Evolutionary conservation across 2,888 invertebrate genomes (phyloP).

Genomic region (Lasioglossum vierecki): DNA sequence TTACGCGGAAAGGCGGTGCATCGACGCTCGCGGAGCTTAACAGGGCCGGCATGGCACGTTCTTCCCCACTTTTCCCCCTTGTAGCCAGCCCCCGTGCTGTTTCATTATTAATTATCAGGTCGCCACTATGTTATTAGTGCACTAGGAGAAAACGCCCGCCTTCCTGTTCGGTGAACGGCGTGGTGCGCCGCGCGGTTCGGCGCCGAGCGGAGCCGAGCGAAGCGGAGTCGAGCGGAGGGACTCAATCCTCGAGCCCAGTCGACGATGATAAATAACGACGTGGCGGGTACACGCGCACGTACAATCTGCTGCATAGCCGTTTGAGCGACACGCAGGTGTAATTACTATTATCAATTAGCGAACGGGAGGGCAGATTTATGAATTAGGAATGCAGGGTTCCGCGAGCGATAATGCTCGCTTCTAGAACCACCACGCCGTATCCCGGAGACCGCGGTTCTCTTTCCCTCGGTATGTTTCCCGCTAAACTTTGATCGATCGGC

Average conservation of each 20-base stretch:
- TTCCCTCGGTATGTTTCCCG: not conserved
- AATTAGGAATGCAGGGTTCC: slow-evolving; percentile 46
- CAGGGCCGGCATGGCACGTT: slow-evolving; percentile 51
- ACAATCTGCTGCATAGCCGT: slow-evolving; percentile 66
- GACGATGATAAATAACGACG: slow-evolving; percentile 78
- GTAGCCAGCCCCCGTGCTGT: slow-evolving; percentile 37
- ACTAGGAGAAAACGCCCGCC: slow-evolving; percentile 82
- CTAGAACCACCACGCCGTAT: not conserved
- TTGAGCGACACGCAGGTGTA: slow-evolving; percentile 79
- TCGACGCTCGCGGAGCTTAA: slow-evolving; percentile 66
- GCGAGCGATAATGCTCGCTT: slow-evolving; percentile 15
- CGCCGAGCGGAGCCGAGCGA: not conserved
- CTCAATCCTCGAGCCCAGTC: slow-evolving; percentile 61
- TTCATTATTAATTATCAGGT: slow-evolving; percentile 82
- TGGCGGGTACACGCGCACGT: slow-evolving; percentile 54
- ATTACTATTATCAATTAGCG: slow-evolving; percentile 81
- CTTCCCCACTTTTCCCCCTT: slow-evolving; percentile 19
- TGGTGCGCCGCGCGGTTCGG: slow-evolving; percentile 10
- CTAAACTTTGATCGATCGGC: not conserved
- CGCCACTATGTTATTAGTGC: slow-evolving; percentile 83
- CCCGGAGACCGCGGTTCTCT: not conserved
- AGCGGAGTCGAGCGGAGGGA: slow-evolving; percentile 17
- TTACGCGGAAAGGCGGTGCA: slow-evolving; percentile 72
- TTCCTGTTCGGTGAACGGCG: slow-evolving; percentile 66
- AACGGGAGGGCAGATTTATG: slow-evolving; percentile 51